These are phyloP conservation scores for Frankliniella fusca DNA, from an alignment of 2,888 invertebrate genomes.

Conservation along the genomic window DNA sequence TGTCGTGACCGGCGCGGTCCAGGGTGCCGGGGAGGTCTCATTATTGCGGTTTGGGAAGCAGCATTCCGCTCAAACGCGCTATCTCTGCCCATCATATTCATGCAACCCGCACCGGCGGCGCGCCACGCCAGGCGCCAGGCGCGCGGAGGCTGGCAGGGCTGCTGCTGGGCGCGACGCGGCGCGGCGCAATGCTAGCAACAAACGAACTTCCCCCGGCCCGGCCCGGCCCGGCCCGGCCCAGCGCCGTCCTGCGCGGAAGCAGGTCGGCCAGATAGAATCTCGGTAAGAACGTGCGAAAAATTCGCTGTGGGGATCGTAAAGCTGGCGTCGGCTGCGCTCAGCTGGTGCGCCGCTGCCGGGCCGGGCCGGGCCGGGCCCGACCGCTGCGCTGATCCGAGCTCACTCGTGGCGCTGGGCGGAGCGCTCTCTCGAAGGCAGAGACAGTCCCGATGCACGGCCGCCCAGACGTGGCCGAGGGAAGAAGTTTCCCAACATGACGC, in stretches of 20 bases:
- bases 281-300: slow-evolving; percentile 17
- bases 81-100: slow-evolving; percentile 5
- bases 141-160: no score
- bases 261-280: slow-evolving; percentile 3
- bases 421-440: no score
- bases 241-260: background rate
- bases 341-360: no score
- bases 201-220: background rate
- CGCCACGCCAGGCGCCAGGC: no score
- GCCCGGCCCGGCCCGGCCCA: background rate
- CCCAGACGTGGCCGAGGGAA: no score
- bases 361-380: no score
- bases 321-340: no score
- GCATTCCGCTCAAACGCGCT: slow-evolving; percentile 3
- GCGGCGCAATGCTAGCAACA: background rate
- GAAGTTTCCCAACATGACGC: no score
- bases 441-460: no score
- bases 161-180: background rate
- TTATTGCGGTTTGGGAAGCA: background rate
- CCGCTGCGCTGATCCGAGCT: no score
- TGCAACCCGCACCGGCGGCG: background rate
- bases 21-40: no score
- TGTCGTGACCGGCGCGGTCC: background rate
- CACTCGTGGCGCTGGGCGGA: no score
- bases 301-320: background rate